Evolutionary conservation across 2,888 invertebrate species (phyloP), one percentile per base, ranked within the genome.

Genomic region (Fabriciana adippe): DNA sequence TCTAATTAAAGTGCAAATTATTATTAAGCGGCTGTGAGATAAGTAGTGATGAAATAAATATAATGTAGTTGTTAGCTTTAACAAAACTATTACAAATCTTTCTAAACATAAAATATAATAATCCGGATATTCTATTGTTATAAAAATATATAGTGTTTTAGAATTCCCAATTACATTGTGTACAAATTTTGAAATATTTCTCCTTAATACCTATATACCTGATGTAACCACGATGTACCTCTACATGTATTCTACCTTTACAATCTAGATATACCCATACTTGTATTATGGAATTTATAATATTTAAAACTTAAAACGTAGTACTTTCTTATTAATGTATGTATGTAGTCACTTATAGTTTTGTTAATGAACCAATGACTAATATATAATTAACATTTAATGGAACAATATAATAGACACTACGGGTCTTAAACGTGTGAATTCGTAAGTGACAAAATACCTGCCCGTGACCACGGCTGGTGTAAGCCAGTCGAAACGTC

Each of bases 1-100:
- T 51, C 50, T 56, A 55, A 48, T 55, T 61, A 31, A 62, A 62
- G 45, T 62, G 62, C 61, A 67, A 67, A 62, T 41, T 62, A 56
- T 66, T 57, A 47, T 60, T 54, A 64, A 54, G 55, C 26, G 67
- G 67, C 67, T 67, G 67, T 67, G 67, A 67, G 53, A 57, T 57
- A 67, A 51, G 55, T 67, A 67, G 53, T 66, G 48, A 54, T 66
- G 48, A 54, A 47, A 60, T 54, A 66, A 31, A 57, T 51, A 53
- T 64, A 41, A 48, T 26, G 26, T 26, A 26, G 26, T 8, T 31
- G 26, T 51, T 21, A 21, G 41, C 18, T 5, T 31, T n/a, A 15
- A 45, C 41, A 56, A 6, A 56, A 56, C 21, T 56, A 41, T 56
- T 50, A 64, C 21, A 48, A 64, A 21, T 57, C 50, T 45, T 55